Conservation (phyloP, 1,140 invertebrate genomes). For the Drosophila pectinifera region DNA sequence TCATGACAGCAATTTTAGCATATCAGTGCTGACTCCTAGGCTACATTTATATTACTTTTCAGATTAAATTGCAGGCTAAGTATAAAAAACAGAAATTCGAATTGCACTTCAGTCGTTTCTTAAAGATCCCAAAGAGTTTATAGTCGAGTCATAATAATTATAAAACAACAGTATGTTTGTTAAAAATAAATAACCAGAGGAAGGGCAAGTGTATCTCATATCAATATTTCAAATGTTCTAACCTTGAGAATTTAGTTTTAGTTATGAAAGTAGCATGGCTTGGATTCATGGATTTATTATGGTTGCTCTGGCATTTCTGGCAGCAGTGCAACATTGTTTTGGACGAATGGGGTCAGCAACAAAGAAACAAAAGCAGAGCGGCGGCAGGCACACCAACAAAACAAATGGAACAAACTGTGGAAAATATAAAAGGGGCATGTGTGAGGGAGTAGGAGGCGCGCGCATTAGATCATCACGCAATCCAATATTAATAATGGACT, state of each 20-base stretch:
- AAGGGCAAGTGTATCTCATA: not conserved
- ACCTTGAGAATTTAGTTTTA: not conserved
- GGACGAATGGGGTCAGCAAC: constrained; percentile 44
- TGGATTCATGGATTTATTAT: not conserved
- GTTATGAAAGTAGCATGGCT: not conserved
- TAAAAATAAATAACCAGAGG: not conserved
- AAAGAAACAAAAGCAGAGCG: constrained; percentile 25
- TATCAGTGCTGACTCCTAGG: constrained; percentile 3
- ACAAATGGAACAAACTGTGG: constrained; percentile 23
- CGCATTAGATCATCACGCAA: constrained; percentile 78
- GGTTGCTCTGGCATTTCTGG: not conserved
- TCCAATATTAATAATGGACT: constrained; percentile 59
- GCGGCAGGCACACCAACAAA: constrained; percentile 9
- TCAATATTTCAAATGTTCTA: too few species aligned
- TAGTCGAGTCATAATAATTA: not conserved
- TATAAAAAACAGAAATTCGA: not conserved
- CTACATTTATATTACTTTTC: not conserved
- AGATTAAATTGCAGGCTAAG: not conserved
- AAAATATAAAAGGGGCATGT: constrained; percentile 20
- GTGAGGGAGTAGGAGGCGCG: constrained; percentile 10
- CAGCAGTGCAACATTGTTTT: constrained; percentile 35
- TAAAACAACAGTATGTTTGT: not conserved
- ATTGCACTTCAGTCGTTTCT: too few species aligned
- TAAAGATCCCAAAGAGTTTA: too few species aligned
- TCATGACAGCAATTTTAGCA: constrained; percentile 14